Percentiles rank a stretch among this genome's conserved stretches.
phyloP scores from a whole-genome alignment of 2,113 vertebrate genomes.

The Pachycephala philippinensis region DNA sequence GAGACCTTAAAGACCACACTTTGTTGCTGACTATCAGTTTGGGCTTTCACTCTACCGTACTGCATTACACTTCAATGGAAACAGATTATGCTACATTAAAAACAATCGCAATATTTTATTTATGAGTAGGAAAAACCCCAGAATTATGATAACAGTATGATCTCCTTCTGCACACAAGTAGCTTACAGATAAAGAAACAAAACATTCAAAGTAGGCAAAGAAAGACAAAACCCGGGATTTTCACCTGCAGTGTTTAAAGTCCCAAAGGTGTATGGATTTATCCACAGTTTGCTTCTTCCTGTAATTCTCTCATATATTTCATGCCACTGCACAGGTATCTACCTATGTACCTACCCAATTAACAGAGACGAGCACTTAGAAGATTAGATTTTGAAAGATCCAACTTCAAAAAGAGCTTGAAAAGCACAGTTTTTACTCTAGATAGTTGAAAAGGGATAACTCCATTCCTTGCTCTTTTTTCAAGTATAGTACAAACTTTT shows the following conservation, averaged over 20 bases:
- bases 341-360: not conserved
- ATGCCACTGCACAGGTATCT: not conserved
- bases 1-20: not conserved
- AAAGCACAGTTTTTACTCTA: not conserved
- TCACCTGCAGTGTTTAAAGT: not conserved
- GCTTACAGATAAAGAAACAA: not conserved
- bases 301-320: not conserved
- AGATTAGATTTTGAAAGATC: not conserved
- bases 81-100: not conserved
- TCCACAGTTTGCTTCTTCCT: not conserved
- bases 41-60: not conserved
- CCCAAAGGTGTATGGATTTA: not conserved
- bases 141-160: not conserved
- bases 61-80: not conserved
- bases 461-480: not conserved
- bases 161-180: not conserved
- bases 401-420: slow-evolving; percentile 19
- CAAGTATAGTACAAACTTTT: not conserved
- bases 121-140: not conserved
- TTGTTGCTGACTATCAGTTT: not conserved
- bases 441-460: not conserved
- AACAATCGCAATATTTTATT: not conserved
- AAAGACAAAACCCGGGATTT: not conserved
- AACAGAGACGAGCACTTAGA: not conserved
- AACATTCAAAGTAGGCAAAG: not conserved